Percentiles rank a stretch among this genome's conserved stretches.
phyloP scores from a whole-genome alignment of 2,113 vertebrate species.

The Sisor rabdophorus region DNA sequence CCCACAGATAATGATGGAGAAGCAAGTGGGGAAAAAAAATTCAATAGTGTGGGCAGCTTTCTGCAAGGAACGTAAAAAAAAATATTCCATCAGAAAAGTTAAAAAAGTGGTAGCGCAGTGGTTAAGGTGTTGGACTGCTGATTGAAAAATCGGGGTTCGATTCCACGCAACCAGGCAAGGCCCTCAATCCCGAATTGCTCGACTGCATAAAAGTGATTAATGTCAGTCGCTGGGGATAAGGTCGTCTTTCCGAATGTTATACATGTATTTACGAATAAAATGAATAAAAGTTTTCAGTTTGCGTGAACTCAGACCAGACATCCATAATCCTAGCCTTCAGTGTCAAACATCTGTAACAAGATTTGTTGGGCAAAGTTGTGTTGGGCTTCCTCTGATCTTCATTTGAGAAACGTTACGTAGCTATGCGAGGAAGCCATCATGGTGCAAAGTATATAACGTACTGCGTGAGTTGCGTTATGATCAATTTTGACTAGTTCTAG shows the following conservation, averaged over 20 bases:
- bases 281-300: background rate
- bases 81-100: background rate
- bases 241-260: too few relatives aligned
- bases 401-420: conserved; percentile 24
- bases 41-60: background rate
- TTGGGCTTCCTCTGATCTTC: conserved; percentile 2
- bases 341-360: conserved; percentile 29
- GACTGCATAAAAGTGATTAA: too few relatives aligned
- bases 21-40: background rate
- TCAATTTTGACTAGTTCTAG: too few relatives aligned
- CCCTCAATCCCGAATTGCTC: too few relatives aligned
- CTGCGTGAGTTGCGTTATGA: too few relatives aligned
- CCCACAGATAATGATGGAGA: background rate
- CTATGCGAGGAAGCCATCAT: background rate
- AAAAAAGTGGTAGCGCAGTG: too few relatives aligned
- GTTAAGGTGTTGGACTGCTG: too few relatives aligned
- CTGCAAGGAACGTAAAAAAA: background rate
- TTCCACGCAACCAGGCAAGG: too few relatives aligned
- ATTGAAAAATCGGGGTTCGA: too few relatives aligned
- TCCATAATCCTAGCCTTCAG: background rate
- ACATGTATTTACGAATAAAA: background rate
- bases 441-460: too few relatives aligned
- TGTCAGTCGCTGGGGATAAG: too few relatives aligned
- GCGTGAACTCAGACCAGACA: background rate
- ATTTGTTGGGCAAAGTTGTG: conserved; percentile 35